Evolutionary conservation across 1,140 invertebrate species (phyloP).

Genomic region (Listronotus oregonensis): DNA sequence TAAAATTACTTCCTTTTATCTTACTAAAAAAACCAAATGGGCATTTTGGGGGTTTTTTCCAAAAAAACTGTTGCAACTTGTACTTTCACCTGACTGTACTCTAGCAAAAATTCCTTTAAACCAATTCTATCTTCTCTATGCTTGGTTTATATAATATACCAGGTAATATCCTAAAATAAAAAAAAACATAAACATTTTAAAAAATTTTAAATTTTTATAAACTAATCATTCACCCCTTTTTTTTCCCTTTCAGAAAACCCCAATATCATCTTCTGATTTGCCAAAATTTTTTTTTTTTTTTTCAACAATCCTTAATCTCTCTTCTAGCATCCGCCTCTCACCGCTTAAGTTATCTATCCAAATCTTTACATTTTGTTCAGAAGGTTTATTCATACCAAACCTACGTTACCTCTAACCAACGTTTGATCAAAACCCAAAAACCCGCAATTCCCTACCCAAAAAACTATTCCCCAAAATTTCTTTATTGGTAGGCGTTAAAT

Average conservation of each 20-base stretch:
- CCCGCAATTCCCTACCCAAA: slow-evolving; percentile 20
- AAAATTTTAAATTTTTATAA: too few species aligned
- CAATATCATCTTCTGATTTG: slow-evolving; percentile 16
- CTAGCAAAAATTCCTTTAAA: slow-evolving; percentile 28
- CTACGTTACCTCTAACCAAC: slow-evolving; percentile 1
- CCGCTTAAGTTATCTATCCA: slow-evolving; percentile 33
- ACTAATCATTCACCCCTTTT: slow-evolving; percentile 16
- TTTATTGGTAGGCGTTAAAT: slow-evolving; percentile 34
- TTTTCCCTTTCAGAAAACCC: slow-evolving; percentile 17
- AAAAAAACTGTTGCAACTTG: slow-evolving; percentile 17
- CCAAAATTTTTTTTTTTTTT: slow-evolving; percentile 30
- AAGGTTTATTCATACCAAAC: slow-evolving; percentile 28
- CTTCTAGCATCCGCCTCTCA: slow-evolving; percentile 35
- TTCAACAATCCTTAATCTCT: slow-evolving; percentile 33
- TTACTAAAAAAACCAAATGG: slow-evolving; percentile 41
- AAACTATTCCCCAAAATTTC: slow-evolving; percentile 9
- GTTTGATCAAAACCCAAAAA: not conserved
- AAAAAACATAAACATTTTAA: not conserved
- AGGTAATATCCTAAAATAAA: slow-evolving; percentile 35
- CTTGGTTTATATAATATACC: slow-evolving; percentile 41
- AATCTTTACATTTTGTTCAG: slow-evolving; percentile 18
- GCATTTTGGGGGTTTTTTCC: slow-evolving; percentile 45
- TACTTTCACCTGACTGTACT: not conserved
- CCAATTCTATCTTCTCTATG: slow-evolving; percentile 29
- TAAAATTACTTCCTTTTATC: slow-evolving; percentile 16